Evolutionary conservation across 2,888 invertebrate species (phyloP).

Genomic region (Thereva nobilitata): DNA sequence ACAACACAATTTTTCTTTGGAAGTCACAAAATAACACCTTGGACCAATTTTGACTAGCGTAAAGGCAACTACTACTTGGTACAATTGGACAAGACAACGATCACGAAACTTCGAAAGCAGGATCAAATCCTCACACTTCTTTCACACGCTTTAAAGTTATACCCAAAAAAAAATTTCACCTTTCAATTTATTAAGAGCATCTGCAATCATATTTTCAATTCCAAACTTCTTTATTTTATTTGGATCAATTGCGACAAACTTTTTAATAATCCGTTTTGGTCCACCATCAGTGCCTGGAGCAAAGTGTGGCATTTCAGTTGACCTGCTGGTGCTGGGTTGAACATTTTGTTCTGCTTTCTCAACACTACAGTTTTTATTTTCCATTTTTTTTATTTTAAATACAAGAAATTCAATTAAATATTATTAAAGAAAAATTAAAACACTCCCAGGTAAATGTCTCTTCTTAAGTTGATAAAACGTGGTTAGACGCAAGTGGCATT

Average conservation of each 20-base stretch:
- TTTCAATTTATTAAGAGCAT: constrained; percentile 48
- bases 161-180: constrained; percentile 12
- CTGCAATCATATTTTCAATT: constrained; percentile 51
- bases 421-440: not conserved
- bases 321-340: not conserved
- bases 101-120: no score
- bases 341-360: not conserved
- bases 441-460: not conserved
- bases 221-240: constrained; percentile 51
- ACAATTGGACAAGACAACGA: no score
- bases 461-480: constrained; percentile 23
- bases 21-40: no score
- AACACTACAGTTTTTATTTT: constrained; percentile 1
- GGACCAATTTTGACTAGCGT: no score
- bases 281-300: constrained; percentile 6
- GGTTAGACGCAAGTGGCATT: not conserved
- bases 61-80: no score
- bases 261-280: constrained; percentile 8
- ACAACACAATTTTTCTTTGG: no score
- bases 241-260: constrained; percentile 10
- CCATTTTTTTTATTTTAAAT: constrained; percentile 1
- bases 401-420: not conserved
- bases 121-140: not conserved
- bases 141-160: not conserved
- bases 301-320: constrained; percentile 10